phyloP scores from a whole-genome alignment of 2,797 vertebrate genomes.

The Lates japonicus region DNA sequence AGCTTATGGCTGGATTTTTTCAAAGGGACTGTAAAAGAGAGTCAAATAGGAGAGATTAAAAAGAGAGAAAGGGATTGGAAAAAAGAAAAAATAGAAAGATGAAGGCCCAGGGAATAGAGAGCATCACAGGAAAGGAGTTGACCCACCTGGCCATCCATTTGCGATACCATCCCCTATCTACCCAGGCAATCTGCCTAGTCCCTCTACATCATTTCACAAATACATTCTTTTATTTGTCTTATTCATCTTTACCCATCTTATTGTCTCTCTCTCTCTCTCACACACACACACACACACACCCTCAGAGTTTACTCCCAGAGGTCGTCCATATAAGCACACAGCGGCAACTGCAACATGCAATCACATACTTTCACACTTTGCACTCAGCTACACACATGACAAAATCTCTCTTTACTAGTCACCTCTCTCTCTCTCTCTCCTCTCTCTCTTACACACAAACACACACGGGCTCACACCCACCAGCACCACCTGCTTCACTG shows the following conservation, averaged over 20 bases:
- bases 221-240: conserved; percentile 17
- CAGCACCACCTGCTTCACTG: conserved; percentile 74
- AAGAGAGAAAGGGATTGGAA: conserved; percentile 4
- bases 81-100: neutral
- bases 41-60: conserved; percentile 3
- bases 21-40: neutral
- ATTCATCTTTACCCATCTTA: neutral
- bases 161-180: conserved; percentile 68
- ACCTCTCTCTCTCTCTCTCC: conserved; percentile 41
- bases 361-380: conserved; percentile 55
- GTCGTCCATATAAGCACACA: conserved; percentile 63
- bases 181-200: conserved; percentile 25
- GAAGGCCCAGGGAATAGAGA: conserved; percentile 35
- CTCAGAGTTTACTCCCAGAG: conserved; percentile 51
- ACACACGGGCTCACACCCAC: conserved; percentile 61
- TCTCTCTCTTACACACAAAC: conserved; percentile 46
- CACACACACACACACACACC: conserved; percentile 33
- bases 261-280: conserved; percentile 27
- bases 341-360: conserved; percentile 42
- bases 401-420: conserved; percentile 51
- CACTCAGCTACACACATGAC: conserved; percentile 45
- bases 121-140: conserved; percentile 56
- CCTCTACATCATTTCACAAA: conserved; percentile 20
- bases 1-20: conserved; percentile 4
- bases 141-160: conserved; percentile 69